A percentile compares a stretch with the other conserved stretches of the same genome.
These are phyloP conservation scores for Sebastes variabilis DNA, from an alignment of 2,797 vertebrate species.

Conservation along the genomic window DNA sequence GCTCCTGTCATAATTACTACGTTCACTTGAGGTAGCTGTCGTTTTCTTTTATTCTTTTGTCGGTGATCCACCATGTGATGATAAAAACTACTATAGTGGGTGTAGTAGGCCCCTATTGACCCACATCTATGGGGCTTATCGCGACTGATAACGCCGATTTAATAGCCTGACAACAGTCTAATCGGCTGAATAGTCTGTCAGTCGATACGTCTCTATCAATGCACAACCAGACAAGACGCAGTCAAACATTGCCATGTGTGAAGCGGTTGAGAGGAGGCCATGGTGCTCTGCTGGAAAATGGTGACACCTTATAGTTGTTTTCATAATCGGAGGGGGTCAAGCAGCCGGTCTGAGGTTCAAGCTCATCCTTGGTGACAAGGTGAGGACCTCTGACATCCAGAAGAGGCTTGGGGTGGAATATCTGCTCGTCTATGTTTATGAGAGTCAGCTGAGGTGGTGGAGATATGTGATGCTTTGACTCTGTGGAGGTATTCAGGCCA, in stretches of 20 bases:
- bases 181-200: neutral
- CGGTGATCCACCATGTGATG: neutral
- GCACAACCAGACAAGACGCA: constrained; percentile 6
- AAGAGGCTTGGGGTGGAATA: neutral
- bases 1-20: neutral
- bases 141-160: neutral
- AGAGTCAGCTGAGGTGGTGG: neutral
- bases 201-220: constrained; percentile 1
- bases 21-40: neutral
- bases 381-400: neutral
- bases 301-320: neutral
- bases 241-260: constrained; percentile 21
- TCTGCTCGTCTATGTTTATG: neutral
- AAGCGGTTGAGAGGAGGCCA: neutral
- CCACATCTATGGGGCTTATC: neutral
- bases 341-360: neutral
- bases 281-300: neutral
- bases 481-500: neutral
- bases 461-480: neutral
- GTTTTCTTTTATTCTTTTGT: no score
- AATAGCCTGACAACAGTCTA: neutral
- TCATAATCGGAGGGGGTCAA: neutral
- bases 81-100: neutral
- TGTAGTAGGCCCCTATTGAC: neutral
- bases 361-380: neutral